Evolutionary conservation across 1,140 invertebrate species (phyloP).

Genomic region (Nixonia krombeini): DNA sequence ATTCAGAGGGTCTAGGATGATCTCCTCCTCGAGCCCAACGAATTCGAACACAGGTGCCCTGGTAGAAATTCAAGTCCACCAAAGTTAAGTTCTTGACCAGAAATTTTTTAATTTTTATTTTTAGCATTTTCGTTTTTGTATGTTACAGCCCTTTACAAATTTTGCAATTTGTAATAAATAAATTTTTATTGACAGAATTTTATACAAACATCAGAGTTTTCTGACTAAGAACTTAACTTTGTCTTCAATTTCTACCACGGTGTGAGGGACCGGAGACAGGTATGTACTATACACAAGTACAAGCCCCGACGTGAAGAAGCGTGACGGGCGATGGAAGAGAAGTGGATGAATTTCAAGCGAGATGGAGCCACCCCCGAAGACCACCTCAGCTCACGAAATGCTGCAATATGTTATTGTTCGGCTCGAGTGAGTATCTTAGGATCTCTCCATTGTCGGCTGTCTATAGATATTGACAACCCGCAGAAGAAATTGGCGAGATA

Average conservation of each 20-base stretch:
- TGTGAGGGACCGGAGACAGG: not conserved
- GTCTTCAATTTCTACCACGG: too few species aligned
- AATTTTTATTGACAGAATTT: too few species aligned
- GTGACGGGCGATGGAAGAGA: too few species aligned
- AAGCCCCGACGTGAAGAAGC: too few species aligned
- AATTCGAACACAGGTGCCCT: too few species aligned
- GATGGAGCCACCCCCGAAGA: conserved; percentile 8
- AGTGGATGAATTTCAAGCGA: conserved; percentile 2
- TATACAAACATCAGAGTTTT: too few species aligned
- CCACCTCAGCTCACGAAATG: conserved; percentile 46
- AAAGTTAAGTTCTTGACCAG: too few species aligned
- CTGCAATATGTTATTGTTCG: conserved; percentile 66
- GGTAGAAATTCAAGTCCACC: too few species aligned
- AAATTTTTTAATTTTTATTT: too few species aligned
- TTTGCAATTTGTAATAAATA: too few species aligned
- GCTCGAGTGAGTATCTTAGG: conserved; percentile 57
- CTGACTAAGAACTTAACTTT: too few species aligned
- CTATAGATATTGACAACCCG: conserved; percentile 62
- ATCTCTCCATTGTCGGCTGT: conserved; percentile 51
- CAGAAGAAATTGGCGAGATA: conserved; percentile 65
- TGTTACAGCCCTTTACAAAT: too few species aligned
- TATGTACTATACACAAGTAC: not conserved
- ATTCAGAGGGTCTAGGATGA: conserved; percentile 20
- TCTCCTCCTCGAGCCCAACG: conserved; percentile 8
- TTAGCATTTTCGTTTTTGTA: not conserved